phyloP scores from a whole-genome alignment of 2,113 vertebrate species.

The Sclerurus mexicanus region DNA sequence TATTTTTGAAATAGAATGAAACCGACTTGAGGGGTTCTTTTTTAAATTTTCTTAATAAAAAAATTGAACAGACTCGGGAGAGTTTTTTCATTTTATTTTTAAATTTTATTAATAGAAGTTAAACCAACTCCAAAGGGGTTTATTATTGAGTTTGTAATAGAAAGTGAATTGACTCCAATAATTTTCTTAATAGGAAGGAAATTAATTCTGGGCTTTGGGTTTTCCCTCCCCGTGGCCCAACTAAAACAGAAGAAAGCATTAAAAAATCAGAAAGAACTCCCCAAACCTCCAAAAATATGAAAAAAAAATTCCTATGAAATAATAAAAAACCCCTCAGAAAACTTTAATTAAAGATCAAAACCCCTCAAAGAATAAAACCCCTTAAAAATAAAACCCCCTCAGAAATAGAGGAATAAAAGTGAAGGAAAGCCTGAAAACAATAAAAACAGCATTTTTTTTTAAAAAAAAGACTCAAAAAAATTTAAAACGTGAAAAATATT shows the following conservation, averaged over 20 bases:
- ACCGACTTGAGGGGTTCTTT: neutral
- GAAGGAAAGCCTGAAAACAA: neutral
- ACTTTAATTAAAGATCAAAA: neutral
- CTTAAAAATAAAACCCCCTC: neutral
- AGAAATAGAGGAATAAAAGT: neutral
- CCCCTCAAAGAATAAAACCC: neutral
- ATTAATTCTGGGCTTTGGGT: neutral
- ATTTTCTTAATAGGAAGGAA: neutral
- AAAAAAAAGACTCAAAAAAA: too few species aligned
- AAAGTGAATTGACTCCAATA: neutral
- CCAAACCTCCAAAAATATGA: neutral
- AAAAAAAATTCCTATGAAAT: neutral
- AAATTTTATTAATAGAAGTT: neutral
- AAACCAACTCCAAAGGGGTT: neutral
- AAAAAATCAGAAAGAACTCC: neutral
- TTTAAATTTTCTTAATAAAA: neutral
- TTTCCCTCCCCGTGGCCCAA: neutral
- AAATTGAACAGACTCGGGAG: neutral
- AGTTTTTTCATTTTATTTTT: neutral
- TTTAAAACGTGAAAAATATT: neutral
- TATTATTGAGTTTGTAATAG: neutral
- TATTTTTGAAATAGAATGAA: neutral
- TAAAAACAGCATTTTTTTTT: neutral
- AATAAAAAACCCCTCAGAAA: neutral
- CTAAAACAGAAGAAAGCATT: neutral